Evolutionary conservation across 2,888 invertebrate genomes (phyloP), one percentile per base, ranked within the genome.

Genomic region (Pteria penguin): DNA sequence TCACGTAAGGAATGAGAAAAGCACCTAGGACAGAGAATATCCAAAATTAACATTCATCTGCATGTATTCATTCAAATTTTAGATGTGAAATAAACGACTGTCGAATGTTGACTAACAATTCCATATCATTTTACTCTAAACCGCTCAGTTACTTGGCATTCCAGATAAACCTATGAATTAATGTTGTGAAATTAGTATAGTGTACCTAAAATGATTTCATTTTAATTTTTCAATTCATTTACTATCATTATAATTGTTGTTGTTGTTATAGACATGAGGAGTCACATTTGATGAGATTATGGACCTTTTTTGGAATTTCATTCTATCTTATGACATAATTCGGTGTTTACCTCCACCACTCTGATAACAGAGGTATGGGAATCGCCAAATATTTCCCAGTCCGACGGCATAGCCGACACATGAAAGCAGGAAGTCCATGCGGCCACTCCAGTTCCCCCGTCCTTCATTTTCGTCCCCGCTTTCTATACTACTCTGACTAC

Each of bases 1-100:
- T 93, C 68, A 94, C 91, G 88, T 94, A 94, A 18, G 94, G 94
- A 71, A 94, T 93, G 84, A 94, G 92, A 87, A 94, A 94, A 82
- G 96, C 96, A 72, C 96, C 95, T 93, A 88, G 29, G 87, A 85
- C 60, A 60, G 29, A 57, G n/a, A n/a, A n/a, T n/a, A n/a, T n/a
- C n/a, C n/a, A n/a, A n/a, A n/a, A n/a, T n/a, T n/a, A n/a, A n/a
- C n/a, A n/a, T n/a, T n/a, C n/a, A n/a, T n/a, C n/a, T n/a, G n/a
- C n/a, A n/a, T n/a, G n/a, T n/a, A n/a, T n/a, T n/a, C n/a, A n/a
- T n/a, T n/a, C n/a, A n/a, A n/a, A n/a, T n/a, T n/a, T n/a, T n/a
- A n/a, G n/a, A n/a, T n/a, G n/a, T n/a, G n/a, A n/a, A n/a, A n/a
- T n/a, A n/a, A n/a, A n/a, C n/a, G n/a, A n/a, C n/a, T n/a, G n/a